Conservation (phyloP, 2,888 invertebrate genomes). For the Campoplex capitator region DNA sequence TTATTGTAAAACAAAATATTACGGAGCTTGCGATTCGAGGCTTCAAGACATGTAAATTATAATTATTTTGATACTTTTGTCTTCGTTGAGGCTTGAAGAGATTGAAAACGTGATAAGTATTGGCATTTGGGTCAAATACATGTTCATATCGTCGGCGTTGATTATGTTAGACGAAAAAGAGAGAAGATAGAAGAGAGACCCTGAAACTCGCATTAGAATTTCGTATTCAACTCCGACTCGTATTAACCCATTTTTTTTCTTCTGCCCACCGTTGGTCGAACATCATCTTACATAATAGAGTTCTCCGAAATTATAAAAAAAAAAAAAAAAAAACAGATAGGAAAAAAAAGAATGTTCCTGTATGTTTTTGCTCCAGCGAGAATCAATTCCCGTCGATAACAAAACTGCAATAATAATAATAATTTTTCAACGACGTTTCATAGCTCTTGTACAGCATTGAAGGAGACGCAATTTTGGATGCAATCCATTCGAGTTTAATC, state of each 20-base stretch:
- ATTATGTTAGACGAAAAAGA: slow-evolving; percentile 11
- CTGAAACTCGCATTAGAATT: slow-evolving; percentile 11
- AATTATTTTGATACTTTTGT: not conserved
- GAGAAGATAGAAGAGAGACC: slow-evolving; percentile 4
- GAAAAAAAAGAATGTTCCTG: not conserved
- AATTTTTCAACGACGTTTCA: not conserved
- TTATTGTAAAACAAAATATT: not conserved
- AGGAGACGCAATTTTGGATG: not conserved
- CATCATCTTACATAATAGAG: not conserved
- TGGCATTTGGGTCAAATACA: slow-evolving; percentile 29
- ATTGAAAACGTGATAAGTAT: slow-evolving; percentile 59
- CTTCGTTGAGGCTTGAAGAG: slow-evolving; percentile 24
- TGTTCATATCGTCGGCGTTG: not conserved
- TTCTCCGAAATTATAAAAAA: not conserved
- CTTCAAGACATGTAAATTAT: not conserved
- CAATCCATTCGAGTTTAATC: not conserved
- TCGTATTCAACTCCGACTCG: slow-evolving; percentile 13
- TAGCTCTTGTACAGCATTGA: no score
- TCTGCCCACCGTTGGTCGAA: not conserved
- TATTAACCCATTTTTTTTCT: not conserved
- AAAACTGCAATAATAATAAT: not conserved
- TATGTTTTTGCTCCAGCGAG: not conserved
- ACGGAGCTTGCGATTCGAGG: not conserved
- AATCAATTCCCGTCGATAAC: not conserved
- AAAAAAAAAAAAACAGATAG: no score